Base-by-base conservation (phyloP, 2,113 vertebrate species). In the Odontophorus gujanensis region DNA sequence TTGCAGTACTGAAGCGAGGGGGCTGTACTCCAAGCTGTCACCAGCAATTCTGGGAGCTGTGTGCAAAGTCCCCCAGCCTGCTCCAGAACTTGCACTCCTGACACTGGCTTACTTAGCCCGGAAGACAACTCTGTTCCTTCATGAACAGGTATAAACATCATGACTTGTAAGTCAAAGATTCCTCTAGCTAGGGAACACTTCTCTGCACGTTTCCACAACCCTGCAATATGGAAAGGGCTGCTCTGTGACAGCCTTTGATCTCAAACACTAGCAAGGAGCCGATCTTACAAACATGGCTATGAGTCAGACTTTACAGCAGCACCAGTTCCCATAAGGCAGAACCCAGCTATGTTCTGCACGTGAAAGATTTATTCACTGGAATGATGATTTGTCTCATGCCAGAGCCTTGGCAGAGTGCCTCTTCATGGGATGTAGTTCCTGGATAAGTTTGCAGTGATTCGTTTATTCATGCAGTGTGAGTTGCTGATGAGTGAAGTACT, bases 111-210 rank as follows among this genome's bases (percentile, higher is more conserved):
- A 80, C 72, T 50, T 28, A 83, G 68, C 76, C 72, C 76, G 65
- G 87, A 61, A 90, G 85, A 90, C 94, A 94, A 21, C 28, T 80
- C 79, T 81, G 80, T 81, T 90, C 76, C 79, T 92, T 48, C 58
- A 76, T 80, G 24, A 95, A 85, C 83, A 86, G 73, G 92, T 93
- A 65, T 66, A 92, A 93, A 91, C 77, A 43, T 84, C 87, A 73
- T 2, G 2, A 26, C 77, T 83, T 90, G 77, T 95, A 89, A 95
- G 95, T 90, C 89, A 95, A 91, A 92, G 85, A 36, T 81, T 74
- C 58, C 47, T 42, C 68, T 59, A 68, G 57, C 40, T 81, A 32
- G 74, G 61, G 81, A 89, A 85, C 20, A 1, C 81, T 90, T 72
- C 53, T 63, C 77, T 92, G 82, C 94, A 95, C 0, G 19, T 92